These are phyloP conservation scores for Rhagologus leucostigma DNA, from an alignment of 2,113 vertebrate genomes.

Conservation along the genomic window DNA sequence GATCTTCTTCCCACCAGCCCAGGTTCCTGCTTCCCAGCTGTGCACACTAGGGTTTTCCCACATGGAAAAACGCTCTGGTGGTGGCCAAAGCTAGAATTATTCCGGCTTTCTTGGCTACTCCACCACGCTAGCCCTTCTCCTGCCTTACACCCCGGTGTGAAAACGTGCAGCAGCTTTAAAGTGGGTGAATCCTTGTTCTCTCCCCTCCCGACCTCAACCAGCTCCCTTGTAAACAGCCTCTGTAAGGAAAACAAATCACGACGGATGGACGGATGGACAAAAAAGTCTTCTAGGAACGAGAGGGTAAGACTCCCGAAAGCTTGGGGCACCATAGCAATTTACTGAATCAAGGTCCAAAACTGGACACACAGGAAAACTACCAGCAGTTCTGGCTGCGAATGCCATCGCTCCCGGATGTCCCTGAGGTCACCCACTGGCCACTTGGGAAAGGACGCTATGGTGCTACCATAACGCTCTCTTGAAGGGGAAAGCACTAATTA, in stretches of 20 bases:
- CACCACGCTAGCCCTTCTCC: neutral
- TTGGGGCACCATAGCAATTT: neutral
- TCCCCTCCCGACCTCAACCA: neutral
- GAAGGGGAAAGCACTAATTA: neutral
- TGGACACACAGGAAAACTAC: neutral
- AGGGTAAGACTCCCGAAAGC: neutral
- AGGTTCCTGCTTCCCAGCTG: neutral
- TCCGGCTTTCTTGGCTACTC: neutral
- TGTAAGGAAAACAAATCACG: neutral
- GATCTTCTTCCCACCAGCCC: neutral
- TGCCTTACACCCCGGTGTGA: neutral
- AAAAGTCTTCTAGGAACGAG: neutral
- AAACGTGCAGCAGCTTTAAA: neutral
- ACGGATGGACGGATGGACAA: accelerated
- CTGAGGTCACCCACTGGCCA: neutral
- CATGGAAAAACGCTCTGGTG: accelerated
- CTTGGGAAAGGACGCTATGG: neutral
- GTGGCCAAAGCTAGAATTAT: neutral
- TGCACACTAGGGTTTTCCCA: neutral
- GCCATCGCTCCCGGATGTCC: neutral
- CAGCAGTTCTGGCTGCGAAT: neutral
- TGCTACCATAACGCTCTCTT: accelerated
- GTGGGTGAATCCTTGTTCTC: neutral
- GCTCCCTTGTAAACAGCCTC: conserved; percentile 18
- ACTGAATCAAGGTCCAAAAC: neutral